Evolutionary conservation across 1,140 invertebrate species (phyloP).

Genomic region (Mycetomoellerius zeteki): DNA sequence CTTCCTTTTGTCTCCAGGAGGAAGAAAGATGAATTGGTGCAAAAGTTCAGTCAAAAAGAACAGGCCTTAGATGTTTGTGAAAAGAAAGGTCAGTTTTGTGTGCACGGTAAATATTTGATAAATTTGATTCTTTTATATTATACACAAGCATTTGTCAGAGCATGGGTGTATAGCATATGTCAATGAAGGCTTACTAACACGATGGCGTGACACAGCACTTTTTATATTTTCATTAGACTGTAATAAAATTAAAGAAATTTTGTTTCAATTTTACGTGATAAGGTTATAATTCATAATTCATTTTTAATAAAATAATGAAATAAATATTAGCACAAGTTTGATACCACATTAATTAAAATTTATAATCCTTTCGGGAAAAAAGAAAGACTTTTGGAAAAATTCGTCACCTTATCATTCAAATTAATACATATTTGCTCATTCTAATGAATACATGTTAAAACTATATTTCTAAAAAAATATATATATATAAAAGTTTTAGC

Average conservation of each 20-base stretch:
- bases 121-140: background rate
- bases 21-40: no score
- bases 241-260: background rate
- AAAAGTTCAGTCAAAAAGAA: no score
- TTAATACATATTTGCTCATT: background rate
- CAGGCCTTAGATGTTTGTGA: background rate
- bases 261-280: background rate
- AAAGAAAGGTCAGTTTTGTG: background rate
- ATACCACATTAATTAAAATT: slow-evolving; percentile 2
- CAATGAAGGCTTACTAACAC: background rate
- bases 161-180: background rate
- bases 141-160: background rate
- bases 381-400: background rate
- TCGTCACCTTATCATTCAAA: background rate
- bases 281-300: background rate
- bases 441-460: background rate
- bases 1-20: no score
- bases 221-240: background rate
- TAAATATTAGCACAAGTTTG: background rate
- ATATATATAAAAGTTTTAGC: background rate
- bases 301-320: slow-evolving; percentile 1
- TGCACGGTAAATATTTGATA: background rate
- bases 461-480: background rate
- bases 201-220: background rate
- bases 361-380: background rate